phyloP scores from a whole-genome alignment of 2,888 invertebrate species.

The Folsomia manolachei region DNA sequence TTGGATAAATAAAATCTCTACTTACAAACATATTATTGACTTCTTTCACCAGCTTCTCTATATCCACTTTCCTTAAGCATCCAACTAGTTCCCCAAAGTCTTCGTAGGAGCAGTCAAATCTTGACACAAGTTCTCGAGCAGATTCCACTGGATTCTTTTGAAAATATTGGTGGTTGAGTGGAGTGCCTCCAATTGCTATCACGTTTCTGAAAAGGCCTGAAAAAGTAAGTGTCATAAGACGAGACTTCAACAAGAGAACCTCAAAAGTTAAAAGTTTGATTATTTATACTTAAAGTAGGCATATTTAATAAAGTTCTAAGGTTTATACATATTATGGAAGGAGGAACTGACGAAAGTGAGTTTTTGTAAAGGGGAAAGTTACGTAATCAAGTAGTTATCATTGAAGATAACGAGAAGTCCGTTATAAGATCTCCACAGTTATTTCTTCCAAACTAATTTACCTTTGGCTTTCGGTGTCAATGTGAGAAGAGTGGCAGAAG shows the following conservation, averaged over 20 bases:
- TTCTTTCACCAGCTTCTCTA: slow-evolving; percentile 45
- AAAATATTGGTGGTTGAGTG: slow-evolving; percentile 51
- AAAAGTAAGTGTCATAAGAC: no score
- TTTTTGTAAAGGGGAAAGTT: no score
- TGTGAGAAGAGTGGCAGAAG: slow-evolving; percentile 48
- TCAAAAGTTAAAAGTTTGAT: no score
- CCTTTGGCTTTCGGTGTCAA: slow-evolving; percentile 50
- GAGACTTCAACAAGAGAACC: no score
- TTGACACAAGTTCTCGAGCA: slow-evolving; percentile 46
- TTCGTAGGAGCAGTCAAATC: slow-evolving; percentile 47
- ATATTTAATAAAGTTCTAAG: no score
- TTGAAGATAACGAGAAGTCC: not conserved
- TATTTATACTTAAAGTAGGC: no score
- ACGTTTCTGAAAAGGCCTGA: slow-evolving; percentile 50
- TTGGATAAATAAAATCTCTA: slow-evolving; percentile 2
- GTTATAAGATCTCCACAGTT: not conserved
- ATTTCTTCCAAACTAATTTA: no score
- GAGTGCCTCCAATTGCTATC: slow-evolving; percentile 50
- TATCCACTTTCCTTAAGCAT: slow-evolving; percentile 43
- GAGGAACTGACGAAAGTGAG: no score
- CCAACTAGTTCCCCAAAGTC: slow-evolving; percentile 41
- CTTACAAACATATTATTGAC: slow-evolving; percentile 51
- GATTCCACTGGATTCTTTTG: slow-evolving; percentile 50
- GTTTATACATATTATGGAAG: no score
- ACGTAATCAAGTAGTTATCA: no score